Evolutionary conservation across 2,113 vertebrate species (phyloP).

Genomic region (Aythya baeri): DNA sequence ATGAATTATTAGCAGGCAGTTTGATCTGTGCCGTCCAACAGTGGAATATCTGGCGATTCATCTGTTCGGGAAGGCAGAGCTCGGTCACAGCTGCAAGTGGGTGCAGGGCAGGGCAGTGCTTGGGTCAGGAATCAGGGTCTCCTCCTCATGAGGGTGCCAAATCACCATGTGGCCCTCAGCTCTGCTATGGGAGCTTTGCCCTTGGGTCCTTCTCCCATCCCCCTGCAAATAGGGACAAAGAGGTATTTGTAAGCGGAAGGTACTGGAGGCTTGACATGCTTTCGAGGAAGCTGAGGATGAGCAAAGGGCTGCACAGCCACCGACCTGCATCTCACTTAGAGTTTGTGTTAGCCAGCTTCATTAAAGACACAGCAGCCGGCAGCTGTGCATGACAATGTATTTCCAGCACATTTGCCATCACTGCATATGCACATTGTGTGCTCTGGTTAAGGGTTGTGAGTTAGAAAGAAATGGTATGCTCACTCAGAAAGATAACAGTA

Average conservation of each 20-base stretch:
- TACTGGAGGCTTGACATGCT: background rate
- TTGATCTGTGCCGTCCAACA: background rate
- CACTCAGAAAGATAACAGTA: background rate
- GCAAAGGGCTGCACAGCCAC: background rate
- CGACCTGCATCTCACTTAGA: background rate
- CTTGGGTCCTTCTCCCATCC: background rate
- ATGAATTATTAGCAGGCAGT: background rate
- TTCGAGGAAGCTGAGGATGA: background rate
- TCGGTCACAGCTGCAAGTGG: background rate
- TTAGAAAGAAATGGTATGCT: background rate
- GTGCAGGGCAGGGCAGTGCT: background rate
- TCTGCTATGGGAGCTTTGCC: background rate
- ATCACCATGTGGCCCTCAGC: background rate
- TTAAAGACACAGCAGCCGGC: background rate
- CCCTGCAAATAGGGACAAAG: background rate
- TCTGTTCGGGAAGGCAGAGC: background rate
- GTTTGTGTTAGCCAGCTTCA: background rate
- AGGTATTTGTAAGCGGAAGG: background rate
- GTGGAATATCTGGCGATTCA: background rate
- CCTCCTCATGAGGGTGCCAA: background rate
- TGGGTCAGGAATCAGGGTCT: background rate
- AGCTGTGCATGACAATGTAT: accelerated
- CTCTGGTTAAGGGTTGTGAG: background rate
- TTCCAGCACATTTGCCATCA: background rate
- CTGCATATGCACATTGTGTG: background rate